Conservation (phyloP, 2,113 vertebrate species). For the Leptosomus discolor region DNA sequence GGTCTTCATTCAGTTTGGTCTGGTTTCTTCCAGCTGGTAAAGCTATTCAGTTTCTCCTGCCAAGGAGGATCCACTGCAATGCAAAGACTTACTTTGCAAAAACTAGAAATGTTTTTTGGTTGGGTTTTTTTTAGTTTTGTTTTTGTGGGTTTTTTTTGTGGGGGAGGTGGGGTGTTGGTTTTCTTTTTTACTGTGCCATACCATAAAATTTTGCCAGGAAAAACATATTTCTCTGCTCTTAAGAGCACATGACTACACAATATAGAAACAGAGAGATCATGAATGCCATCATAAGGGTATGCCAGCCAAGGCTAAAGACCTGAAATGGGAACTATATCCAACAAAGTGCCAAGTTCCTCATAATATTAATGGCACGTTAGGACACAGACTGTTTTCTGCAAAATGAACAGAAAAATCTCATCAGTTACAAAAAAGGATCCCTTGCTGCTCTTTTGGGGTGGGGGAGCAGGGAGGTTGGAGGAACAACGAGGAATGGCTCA, state of each 20-base stretch:
- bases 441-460: neutral
- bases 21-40: neutral
- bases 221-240: neutral
- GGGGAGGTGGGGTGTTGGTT: too few relatives aligned
- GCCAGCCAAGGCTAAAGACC: neutral
- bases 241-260: neutral
- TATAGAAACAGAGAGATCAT: neutral
- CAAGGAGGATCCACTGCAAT: neutral
- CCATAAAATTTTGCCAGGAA: neutral
- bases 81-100: neutral
- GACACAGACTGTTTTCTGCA: accelerated
- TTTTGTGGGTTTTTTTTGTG: neutral
- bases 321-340: neutral
- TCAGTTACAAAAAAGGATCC: neutral
- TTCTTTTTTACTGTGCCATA: neutral
- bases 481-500: neutral
- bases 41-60: neutral
- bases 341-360: neutral
- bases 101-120: neutral
- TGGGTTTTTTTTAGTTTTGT: accelerated
- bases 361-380: neutral
- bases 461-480: neutral
- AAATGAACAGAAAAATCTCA: neutral
- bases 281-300: neutral
- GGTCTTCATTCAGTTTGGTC: neutral